phyloP scores from a whole-genome alignment of 2,797 vertebrate species.

The Lycodopsis pacificus region DNA sequence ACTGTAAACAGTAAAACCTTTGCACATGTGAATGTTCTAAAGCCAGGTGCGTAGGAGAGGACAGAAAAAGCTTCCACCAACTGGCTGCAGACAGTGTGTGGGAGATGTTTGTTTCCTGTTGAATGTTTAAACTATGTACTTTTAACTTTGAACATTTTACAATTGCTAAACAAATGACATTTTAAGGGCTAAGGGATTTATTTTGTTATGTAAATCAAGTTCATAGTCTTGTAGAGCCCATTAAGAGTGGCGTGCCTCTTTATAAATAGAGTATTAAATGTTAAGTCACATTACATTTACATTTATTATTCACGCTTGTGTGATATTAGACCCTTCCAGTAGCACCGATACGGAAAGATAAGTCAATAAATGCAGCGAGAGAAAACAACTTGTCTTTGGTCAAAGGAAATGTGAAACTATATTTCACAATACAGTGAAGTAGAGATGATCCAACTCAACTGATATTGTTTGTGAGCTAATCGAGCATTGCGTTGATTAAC shows the following conservation, averaged over 20 bases:
- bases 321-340: neutral
- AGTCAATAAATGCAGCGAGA: neutral
- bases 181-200: neutral
- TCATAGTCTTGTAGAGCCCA: neutral
- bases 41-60: slow-evolving; percentile 72
- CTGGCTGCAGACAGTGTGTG: slow-evolving; percentile 72
- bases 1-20: slow-evolving; percentile 49
- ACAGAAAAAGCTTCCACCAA: slow-evolving; percentile 71
- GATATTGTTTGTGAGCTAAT: neutral
- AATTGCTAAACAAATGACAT: slow-evolving; percentile 7
- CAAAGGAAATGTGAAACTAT: neutral
- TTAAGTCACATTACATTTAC: neutral
- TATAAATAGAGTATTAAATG: slow-evolving; percentile 6
- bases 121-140: slow-evolving; percentile 53
- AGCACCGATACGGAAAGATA: neutral
- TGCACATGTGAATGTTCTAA: slow-evolving; percentile 69
- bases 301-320: slow-evolving; percentile 5
- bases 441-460: neutral
- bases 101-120: slow-evolving; percentile 71
- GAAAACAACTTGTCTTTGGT: neutral
- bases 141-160: slow-evolving; percentile 37
- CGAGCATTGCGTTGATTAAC: neutral
- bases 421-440: neutral
- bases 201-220: neutral
- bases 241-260: neutral